Percentiles rank a stretch among this genome's conserved stretches.
phyloP scores from a whole-genome alignment of 2,113 vertebrate species.

The Parus major region DNA sequence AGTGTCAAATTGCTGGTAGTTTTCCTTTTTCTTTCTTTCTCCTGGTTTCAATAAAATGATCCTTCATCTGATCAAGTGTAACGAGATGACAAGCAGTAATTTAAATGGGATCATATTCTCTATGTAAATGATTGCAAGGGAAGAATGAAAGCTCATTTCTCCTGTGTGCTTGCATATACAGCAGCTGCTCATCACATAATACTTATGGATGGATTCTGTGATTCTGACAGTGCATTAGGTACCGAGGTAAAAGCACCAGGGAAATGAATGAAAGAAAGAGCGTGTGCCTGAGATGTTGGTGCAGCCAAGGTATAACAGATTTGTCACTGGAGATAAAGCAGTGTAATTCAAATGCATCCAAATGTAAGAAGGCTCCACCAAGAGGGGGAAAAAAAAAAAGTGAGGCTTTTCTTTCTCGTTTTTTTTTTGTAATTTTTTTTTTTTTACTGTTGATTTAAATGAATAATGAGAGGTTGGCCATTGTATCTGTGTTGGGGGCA shows the following conservation, averaged over 20 bases:
- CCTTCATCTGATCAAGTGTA: slow-evolving; percentile 67
- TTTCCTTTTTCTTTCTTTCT: slow-evolving; percentile 19
- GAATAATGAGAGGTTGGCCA: neutral
- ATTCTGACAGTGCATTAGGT: slow-evolving; percentile 60
- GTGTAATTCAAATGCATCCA: neutral
- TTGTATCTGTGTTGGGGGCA: neutral
- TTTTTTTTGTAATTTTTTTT: neutral
- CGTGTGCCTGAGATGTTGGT: slow-evolving; percentile 8
- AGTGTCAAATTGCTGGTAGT: slow-evolving; percentile 37
- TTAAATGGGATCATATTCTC: slow-evolving; percentile 61
- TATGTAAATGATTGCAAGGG: slow-evolving; percentile 51
- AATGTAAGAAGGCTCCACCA: neutral
- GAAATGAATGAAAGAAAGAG: slow-evolving; percentile 42
- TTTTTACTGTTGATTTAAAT: neutral
- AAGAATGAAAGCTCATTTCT: slow-evolving; percentile 59
- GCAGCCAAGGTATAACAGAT: slow-evolving; percentile 14
- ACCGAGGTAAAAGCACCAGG: slow-evolving; percentile 23
- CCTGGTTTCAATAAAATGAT: slow-evolving; percentile 1
- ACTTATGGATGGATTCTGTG: slow-evolving; percentile 39
- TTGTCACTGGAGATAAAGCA: slow-evolving; percentile 57
- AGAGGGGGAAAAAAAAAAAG: neutral
- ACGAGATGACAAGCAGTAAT: slow-evolving; percentile 69
- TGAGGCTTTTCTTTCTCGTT: neutral
- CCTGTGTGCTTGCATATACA: slow-evolving; percentile 43
- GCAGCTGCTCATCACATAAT: slow-evolving; percentile 56